Evolutionary conservation across 2,888 invertebrate species (phyloP).

Genomic region (Notodonta ziczac): DNA sequence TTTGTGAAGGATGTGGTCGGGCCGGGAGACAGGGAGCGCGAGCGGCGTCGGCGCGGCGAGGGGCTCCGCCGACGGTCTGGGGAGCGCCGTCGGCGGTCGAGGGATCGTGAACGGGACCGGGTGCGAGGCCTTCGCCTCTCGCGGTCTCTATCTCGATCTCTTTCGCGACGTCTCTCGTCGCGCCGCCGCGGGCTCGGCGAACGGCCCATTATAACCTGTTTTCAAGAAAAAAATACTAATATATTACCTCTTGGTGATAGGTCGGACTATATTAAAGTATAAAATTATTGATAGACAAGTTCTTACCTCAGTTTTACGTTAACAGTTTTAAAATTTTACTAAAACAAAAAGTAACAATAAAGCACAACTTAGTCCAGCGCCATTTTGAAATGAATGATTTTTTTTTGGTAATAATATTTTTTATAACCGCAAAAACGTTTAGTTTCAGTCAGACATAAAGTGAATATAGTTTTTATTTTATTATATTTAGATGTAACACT

Average conservation of each 20-base stretch:
- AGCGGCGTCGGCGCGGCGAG: slow-evolving; percentile 62
- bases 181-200: slow-evolving; percentile 81
- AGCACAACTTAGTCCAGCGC: slow-evolving; percentile 72
- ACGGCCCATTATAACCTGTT: slow-evolving; percentile 71
- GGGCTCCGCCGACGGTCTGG: slow-evolving; percentile 69
- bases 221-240: slow-evolving; percentile 16
- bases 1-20: slow-evolving; percentile 72
- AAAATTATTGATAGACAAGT: slow-evolving; percentile 10
- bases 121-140: slow-evolving; percentile 71
- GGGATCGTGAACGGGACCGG: slow-evolving; percentile 73
- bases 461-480: background rate
- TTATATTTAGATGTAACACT: too few relatives aligned
- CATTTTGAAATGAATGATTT: slow-evolving; percentile 62
- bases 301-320: slow-evolving; percentile 68
- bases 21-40: slow-evolving; percentile 66
- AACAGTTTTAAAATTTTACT: slow-evolving; percentile 71
- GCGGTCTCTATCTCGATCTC: slow-evolving; percentile 73
- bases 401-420: slow-evolving; percentile 12
- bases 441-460: slow-evolving; percentile 20
- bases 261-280: background rate
- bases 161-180: slow-evolving; percentile 65
- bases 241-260: background rate
- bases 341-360: slow-evolving; percentile 67
- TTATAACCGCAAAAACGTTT: slow-evolving; percentile 43
- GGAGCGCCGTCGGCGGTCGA: slow-evolving; percentile 71